phyloP scores from a whole-genome alignment of 2,888 invertebrate species.

The Acanthosoma haemorrhoidale region DNA sequence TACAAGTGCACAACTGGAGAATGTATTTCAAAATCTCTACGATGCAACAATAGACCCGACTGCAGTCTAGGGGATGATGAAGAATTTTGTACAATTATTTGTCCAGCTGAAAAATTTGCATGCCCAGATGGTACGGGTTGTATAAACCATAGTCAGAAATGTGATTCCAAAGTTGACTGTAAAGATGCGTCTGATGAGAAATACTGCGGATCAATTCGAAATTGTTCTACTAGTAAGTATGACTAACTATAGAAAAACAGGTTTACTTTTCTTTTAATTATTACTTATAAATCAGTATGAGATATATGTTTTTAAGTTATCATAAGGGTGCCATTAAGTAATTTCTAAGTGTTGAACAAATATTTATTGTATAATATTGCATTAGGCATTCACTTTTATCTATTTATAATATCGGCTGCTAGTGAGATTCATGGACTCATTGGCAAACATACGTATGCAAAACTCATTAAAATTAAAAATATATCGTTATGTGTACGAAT shows the following conservation, averaged over 20 bases:
- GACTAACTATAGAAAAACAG: background rate
- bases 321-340: too few relatives aligned
- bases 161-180: slow-evolving; percentile 53
- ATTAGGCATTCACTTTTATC: too few relatives aligned
- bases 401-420: too few relatives aligned
- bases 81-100: slow-evolving; percentile 48
- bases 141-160: slow-evolving; percentile 49
- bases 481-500: too few relatives aligned
- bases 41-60: slow-evolving; percentile 53
- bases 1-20: slow-evolving; percentile 47
- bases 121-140: slow-evolving; percentile 52
- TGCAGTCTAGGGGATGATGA: slow-evolving; percentile 57
- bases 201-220: slow-evolving; percentile 3
- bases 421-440: too few relatives aligned
- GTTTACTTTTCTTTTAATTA: background rate
- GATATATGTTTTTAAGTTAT: too few relatives aligned
- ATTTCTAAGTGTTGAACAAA: too few relatives aligned
- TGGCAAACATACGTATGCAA: too few relatives aligned
- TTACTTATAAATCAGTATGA: too few relatives aligned
- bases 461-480: too few relatives aligned
- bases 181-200: slow-evolving; percentile 50
- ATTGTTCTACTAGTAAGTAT: slow-evolving; percentile 25
- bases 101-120: slow-evolving; percentile 49
- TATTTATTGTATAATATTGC: too few relatives aligned
- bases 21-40: slow-evolving; percentile 45